Percentiles rank a stretch among this genome's conserved stretches.
phyloP scores from a whole-genome alignment of 2,888 invertebrate species.

The Allophyes oxyacanthae region DNA sequence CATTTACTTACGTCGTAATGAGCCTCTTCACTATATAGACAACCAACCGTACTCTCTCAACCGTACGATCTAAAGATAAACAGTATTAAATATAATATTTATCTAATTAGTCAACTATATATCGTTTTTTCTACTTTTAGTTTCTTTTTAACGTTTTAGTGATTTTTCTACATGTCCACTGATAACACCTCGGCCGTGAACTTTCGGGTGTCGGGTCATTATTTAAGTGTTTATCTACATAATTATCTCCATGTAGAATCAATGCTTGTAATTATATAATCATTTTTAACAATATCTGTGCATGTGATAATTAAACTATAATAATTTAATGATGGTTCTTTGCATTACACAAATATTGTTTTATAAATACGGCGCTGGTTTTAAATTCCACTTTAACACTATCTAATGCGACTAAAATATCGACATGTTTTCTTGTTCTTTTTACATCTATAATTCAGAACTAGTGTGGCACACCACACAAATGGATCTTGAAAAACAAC shows the following conservation, averaged over 20 bases:
- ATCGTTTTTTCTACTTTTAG: slow-evolving; percentile 25
- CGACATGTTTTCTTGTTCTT: slow-evolving; percentile 82
- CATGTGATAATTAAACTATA: too few relatives aligned
- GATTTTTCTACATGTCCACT: slow-evolving; percentile 13
- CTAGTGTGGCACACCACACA: slow-evolving; percentile 77
- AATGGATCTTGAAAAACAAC: slow-evolving; percentile 87
- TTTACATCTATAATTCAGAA: slow-evolving; percentile 81
- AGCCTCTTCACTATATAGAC: slow-evolving; percentile 35
- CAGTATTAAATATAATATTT: slow-evolving; percentile 47
- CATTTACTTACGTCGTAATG: slow-evolving; percentile 41
- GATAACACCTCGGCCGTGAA: slow-evolving; percentile 37
- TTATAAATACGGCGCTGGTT: slow-evolving; percentile 54
- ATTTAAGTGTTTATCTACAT: slow-evolving; percentile 12
- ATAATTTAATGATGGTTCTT: too few relatives aligned
- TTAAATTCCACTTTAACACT: slow-evolving; percentile 77
- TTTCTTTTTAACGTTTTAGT: slow-evolving; percentile 17
- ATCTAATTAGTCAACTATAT: slow-evolving; percentile 45
- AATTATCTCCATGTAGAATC: slow-evolving; percentile 6
- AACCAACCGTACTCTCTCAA: slow-evolving; percentile 24
- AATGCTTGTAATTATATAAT: too few relatives aligned
- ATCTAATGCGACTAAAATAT: slow-evolving; percentile 79
- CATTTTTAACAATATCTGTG: too few relatives aligned
- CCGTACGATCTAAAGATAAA: slow-evolving; percentile 48
- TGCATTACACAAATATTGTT: too few relatives aligned
- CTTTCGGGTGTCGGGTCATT: neutral